Percentiles rank a stretch among this genome's conserved stretches.
Conservation (phyloP, 2,888 invertebrate species). For the Pristionchus exspectatus region DNA sequence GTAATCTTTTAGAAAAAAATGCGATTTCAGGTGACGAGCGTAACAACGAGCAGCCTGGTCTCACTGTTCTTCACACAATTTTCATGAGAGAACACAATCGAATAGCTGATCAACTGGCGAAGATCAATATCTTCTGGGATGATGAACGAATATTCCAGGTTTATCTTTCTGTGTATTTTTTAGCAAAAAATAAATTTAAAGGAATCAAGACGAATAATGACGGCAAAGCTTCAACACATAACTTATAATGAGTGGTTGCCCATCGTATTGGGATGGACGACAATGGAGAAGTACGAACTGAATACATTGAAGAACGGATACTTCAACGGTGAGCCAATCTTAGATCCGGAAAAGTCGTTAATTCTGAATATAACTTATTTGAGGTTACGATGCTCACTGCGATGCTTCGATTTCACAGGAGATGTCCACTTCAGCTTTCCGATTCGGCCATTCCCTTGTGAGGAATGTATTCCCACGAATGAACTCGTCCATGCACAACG, state of each 20-base stretch:
- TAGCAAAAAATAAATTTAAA: conserved; percentile 78
- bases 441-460: conserved; percentile 85
- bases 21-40: conserved; percentile 75
- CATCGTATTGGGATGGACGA: conserved; percentile 86
- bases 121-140: conserved; percentile 79
- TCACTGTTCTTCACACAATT: conserved; percentile 77
- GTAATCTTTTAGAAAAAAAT: too few relatives aligned
- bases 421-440: conserved; percentile 87
- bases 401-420: conserved; percentile 89
- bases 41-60: conserved; percentile 77
- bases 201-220: conserved; percentile 80
- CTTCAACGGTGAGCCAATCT: conserved; percentile 62
- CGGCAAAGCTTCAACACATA: conserved; percentile 83
- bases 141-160: conserved; percentile 79
- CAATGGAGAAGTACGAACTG: conserved; percentile 90
- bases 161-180: background rate
- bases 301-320: conserved; percentile 85
- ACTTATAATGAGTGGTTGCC: conserved; percentile 84
- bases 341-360: too few relatives aligned
- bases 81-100: conserved; percentile 78
- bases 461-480: conserved; percentile 85
- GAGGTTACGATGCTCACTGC: conserved; percentile 84
- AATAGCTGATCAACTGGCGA: conserved; percentile 72
- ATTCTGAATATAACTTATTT: background rate
- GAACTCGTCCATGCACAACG: conserved; percentile 61